Evolutionary conservation across 2,113 vertebrate species (phyloP).

Genomic region (Lepus europaeus): DNA sequence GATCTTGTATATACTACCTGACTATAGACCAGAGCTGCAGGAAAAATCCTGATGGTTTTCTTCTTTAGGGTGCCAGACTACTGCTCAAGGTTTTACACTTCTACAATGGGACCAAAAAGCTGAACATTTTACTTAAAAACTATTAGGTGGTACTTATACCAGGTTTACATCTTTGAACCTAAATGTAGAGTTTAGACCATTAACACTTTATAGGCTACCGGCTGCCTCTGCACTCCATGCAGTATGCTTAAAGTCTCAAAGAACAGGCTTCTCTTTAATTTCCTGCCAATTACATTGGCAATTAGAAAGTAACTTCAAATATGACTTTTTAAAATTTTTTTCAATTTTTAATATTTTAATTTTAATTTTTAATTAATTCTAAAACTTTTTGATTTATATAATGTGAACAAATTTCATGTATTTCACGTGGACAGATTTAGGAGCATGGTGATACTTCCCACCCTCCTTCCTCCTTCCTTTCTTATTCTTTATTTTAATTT

Average conservation of each 20-base stretch:
- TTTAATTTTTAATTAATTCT: too few relatives aligned
- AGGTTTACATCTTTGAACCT: not conserved
- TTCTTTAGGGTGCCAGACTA: not conserved
- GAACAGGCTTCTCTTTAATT: not conserved
- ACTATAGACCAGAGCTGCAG: not conserved
- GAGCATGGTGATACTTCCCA: too few relatives aligned
- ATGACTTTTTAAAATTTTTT: too few relatives aligned
- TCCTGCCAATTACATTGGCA: not conserved
- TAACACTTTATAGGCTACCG: not conserved
- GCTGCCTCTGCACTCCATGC: not conserved
- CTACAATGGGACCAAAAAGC: not conserved
- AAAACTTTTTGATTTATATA: too few relatives aligned
- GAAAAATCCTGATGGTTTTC: not conserved
- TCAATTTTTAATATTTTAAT: too few relatives aligned
- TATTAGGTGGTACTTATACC: not conserved
- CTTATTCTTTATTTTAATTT: too few relatives aligned
- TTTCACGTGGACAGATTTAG: too few relatives aligned
- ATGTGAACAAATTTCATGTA: too few relatives aligned
- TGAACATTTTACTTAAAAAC: constrained; percentile 38
- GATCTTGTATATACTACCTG: not conserved
- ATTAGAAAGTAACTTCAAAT: not conserved
- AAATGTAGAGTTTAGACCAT: not conserved
- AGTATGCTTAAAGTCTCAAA: not conserved
- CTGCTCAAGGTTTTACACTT: not conserved
- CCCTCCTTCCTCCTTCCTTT: too few relatives aligned